phyloP scores from a whole-genome alignment of 35 echinoderm and acorn worm genomes.

The Holothuria glaberrima region DNA sequence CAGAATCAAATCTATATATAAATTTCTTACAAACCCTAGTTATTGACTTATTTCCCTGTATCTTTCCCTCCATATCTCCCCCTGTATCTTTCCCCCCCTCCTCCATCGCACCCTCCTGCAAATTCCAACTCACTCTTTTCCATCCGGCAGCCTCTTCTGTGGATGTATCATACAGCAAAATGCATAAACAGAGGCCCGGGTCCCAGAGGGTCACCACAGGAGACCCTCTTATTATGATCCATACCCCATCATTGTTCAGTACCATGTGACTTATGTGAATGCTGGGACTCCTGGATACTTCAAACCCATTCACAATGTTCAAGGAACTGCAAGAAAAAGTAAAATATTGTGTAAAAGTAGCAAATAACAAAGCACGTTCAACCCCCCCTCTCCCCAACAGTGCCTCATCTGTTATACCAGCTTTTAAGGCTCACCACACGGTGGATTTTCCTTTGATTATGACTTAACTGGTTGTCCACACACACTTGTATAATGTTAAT shows the following conservation, averaged over 20 bases:
- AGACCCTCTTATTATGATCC: constrained; percentile 87
- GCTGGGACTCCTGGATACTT: constrained; percentile 79
- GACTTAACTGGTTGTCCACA: no score
- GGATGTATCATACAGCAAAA: constrained; percentile 87
- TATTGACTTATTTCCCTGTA: no score
- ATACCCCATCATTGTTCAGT: constrained; percentile 65
- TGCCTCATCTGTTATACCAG: no score
- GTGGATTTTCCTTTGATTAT: no score
- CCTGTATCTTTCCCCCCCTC: background rate
- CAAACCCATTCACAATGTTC: constrained; percentile 84
- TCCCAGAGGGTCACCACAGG: constrained; percentile 81
- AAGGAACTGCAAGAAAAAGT: constrained; percentile 56
- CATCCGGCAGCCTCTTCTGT: constrained; percentile 68
- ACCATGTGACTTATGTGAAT: constrained; percentile 78
- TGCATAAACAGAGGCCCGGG: constrained; percentile 53
- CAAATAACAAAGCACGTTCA: no score
- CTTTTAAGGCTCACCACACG: no score
- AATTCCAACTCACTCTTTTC: constrained; percentile 58
- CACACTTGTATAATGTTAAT: no score
- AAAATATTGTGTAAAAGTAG: background rate
- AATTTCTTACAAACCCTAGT: no score
- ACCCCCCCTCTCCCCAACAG: no score
- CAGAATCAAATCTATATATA: no score
- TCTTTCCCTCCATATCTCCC: background rate
- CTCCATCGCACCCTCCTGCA: no score